Evolutionary conservation across 2,113 vertebrate species (phyloP), one percentile per base, ranked within the genome.

Genomic region (Lontra canadensis): DNA sequence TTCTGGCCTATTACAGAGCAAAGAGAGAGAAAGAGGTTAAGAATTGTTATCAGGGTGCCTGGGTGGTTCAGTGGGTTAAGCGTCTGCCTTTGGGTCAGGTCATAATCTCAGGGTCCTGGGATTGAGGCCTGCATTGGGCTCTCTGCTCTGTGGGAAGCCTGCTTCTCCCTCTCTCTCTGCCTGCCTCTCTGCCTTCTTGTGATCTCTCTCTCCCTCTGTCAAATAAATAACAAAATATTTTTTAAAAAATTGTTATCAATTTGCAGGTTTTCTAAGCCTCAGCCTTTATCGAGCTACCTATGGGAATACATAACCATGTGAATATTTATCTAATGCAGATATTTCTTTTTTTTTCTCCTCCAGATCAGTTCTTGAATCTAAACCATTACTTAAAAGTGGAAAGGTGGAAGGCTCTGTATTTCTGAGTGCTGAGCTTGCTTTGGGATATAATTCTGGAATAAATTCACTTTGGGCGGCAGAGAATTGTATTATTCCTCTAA

Each of bases 361-460:
- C 42, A 80, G 88, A 81, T 89, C 12, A 92, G 17, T 44, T 65
- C 31, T 93, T 96, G n/a, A 81, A 74, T 44, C 12, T 91, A 91
- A 95, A 95, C 34, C 4, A 81, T 42, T 84, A 31, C 26, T 39
- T 34, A 14, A 90, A 90, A 92, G 13, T 15, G 84, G 36, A 59
- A 76, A 91, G n/a, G 8, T 57, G 0, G 11, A 92, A 96, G 25
- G 4, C 59, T 94, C 23, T 80, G 7, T 73, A 42, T 90, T 26
- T 87, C 59, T 65, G 42, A 90, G 13, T 36, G 11, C 31, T 49
- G 15, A 39, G 31, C 17, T 85, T 92, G 14, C 47, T 44, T 59
- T 63, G n/a, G 49, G 25, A 23, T 88, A 20, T 69, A 84, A 88
- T 71, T 74, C 55, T 57, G 85, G 34, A 81, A 86, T 81, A n/a